Evolutionary conservation across 2,113 vertebrate genomes (phyloP).

Genomic region (Periophthalmodon schlosseri): DNA sequence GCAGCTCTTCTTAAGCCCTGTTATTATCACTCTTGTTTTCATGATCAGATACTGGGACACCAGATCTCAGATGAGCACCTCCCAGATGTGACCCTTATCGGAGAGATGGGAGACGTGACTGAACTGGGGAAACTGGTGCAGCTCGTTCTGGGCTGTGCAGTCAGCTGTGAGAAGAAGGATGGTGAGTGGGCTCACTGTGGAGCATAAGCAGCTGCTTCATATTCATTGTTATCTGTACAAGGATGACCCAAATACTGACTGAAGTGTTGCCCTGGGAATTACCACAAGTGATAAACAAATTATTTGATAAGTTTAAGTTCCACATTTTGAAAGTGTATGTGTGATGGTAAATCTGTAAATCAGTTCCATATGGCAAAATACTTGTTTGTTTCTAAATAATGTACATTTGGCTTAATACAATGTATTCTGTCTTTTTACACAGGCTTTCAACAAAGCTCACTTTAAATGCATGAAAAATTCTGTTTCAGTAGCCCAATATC

Average conservation of each 20-base stretch:
- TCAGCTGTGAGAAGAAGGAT: slow-evolving; percentile 92
- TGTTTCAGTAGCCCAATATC: too few relatives aligned
- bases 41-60: slow-evolving; percentile 81
- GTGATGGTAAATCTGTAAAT: background rate
- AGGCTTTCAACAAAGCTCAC: too few relatives aligned
- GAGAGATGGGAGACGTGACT: slow-evolving; percentile 80
- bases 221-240: slow-evolving; percentile 16
- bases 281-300: background rate
- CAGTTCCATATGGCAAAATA: background rate
- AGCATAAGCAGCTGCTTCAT: slow-evolving; percentile 3
- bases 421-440: too few relatives aligned
- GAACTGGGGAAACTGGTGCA: slow-evolving; percentile 89
- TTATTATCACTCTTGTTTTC: background rate
- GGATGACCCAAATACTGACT: slow-evolving; percentile 19
- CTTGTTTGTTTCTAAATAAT: background rate
- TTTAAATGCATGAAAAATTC: background rate
- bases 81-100: slow-evolving; percentile 85
- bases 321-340: background rate
- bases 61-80: slow-evolving; percentile 82
- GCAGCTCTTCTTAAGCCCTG: background rate
- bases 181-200: slow-evolving; percentile 68
- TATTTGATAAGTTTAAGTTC: background rate
- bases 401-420: background rate
- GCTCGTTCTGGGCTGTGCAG: slow-evolving; percentile 87
- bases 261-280: background rate